Conservation (phyloP, 2,113 vertebrate species). For the Phrynocephalus versicolor region DNA sequence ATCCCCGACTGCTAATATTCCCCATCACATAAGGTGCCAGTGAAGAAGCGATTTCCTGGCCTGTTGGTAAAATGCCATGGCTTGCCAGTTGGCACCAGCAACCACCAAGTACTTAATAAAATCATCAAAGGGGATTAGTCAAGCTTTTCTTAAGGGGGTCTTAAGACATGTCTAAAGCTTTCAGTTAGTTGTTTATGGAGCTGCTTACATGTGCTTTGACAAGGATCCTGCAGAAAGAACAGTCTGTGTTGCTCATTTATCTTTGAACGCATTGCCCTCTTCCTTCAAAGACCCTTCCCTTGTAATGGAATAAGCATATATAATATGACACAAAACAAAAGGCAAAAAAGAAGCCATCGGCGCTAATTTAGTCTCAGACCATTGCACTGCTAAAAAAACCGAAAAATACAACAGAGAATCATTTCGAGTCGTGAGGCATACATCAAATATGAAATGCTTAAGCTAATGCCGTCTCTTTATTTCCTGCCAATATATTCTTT, state of each 20-base stretch:
- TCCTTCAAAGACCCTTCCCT: conserved; percentile 41
- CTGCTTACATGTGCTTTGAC: conserved; percentile 55
- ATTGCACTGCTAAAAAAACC: conserved; percentile 44
- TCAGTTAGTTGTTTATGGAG: conserved; percentile 66
- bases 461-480: neutral
- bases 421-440: conserved; percentile 60
- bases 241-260: conserved; percentile 44
- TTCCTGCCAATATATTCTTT: conserved; percentile 24
- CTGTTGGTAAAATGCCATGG: conserved; percentile 58
- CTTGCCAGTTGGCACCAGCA: conserved; percentile 77
- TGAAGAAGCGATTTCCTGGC: conserved; percentile 72
- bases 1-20: conserved; percentile 75
- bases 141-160: conserved; percentile 75
- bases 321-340: conserved; percentile 39
- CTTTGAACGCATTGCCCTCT: conserved; percentile 56
- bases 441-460: conserved; percentile 62
- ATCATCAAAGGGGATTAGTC: conserved; percentile 83
- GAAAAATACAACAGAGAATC: conserved; percentile 36
- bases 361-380: conserved; percentile 53
- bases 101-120: conserved; percentile 81
- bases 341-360: neutral
- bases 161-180: conserved; percentile 66
- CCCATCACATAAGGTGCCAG: conserved; percentile 67
- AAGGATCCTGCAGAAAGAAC: conserved; percentile 45
- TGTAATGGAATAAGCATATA: conserved; percentile 47